A percentile compares a stretch with the other conserved stretches of the same genome.
Evolutionary conservation across 2,888 invertebrate species (phyloP).

Genomic region (Lysandra coridon): DNA sequence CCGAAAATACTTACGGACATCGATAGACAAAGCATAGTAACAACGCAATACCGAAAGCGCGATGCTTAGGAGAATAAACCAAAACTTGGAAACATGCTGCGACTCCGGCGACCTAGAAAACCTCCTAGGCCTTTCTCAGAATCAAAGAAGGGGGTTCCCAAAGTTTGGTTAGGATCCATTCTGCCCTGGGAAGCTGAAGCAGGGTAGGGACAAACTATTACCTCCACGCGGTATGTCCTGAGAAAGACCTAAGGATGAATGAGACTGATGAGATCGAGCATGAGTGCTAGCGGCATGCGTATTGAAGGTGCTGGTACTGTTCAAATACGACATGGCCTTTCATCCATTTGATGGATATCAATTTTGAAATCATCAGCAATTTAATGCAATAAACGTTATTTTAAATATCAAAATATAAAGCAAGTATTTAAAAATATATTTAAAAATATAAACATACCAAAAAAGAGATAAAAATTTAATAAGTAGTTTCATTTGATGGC

Average conservation of each 20-base stretch:
- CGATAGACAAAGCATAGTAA: slow-evolving; percentile 48
- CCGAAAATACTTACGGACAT: slow-evolving; percentile 43
- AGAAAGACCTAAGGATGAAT: slow-evolving; percentile 80
- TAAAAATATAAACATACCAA: neutral
- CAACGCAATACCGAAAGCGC: slow-evolving; percentile 61
- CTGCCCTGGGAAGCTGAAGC: slow-evolving; percentile 72
- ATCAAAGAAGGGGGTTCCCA: slow-evolving; percentile 60
- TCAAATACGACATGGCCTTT: slow-evolving; percentile 27
- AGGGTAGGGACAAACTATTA: slow-evolving; percentile 70
- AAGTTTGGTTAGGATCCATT: slow-evolving; percentile 74
- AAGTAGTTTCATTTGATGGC: neutral
- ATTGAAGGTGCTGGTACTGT: slow-evolving; percentile 54
- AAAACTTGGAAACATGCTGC: slow-evolving; percentile 79
- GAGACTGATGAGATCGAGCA: slow-evolving; percentile 72
- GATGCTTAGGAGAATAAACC: slow-evolving; percentile 68
- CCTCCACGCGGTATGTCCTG: slow-evolving; percentile 76
- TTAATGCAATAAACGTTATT: neutral
- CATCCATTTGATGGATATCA: neutral
- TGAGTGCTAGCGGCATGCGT: slow-evolving; percentile 73
- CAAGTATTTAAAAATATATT: neutral
- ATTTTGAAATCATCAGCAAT: slow-evolving; percentile 3
- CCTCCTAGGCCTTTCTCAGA: slow-evolving; percentile 79
- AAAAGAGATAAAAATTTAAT: neutral
- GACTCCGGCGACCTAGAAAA: slow-evolving; percentile 76
- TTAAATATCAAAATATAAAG: neutral